Evolutionary conservation across 35 echinoderm and acorn worm genomes (phyloP), one percentile per base, ranked within the genome.

Genomic region (Diadema setosum): DNA sequence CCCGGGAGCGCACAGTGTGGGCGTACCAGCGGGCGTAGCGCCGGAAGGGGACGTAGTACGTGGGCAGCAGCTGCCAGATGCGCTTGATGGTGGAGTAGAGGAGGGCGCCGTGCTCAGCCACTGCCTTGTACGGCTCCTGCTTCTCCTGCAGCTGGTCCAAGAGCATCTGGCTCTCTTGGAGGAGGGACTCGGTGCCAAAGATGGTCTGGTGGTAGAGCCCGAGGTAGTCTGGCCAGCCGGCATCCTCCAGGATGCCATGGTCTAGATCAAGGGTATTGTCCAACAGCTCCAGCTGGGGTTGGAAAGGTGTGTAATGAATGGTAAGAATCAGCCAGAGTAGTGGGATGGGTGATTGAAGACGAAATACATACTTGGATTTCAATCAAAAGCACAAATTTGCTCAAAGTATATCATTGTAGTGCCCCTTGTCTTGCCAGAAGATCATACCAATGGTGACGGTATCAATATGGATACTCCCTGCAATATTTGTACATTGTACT

Each of bases 81-180:
- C 75, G 49, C 21, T 92, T 87, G 46, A 99, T 84, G 84, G 90
- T 88, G 11, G 35, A 34, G 75, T 90, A 99, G 1, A 99, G 86
- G 42, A 95, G 86, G 20, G 96, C 84, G 7, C 92, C 96, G 27
- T 95, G 96, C 21, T 92, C 50, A 32, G 96, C 93, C 0, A 99
- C 96, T 4, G 85, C 45, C 5, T 82, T 3, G 63, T 94, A 99
- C 3, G 82, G 86, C 3, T 44, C 81, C 44, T 80, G 90, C 70
- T 90, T 94, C 12, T 75, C 84, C 2, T 81, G 82, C n/a, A 95
- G 84, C 45, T 99, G 96, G 9, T 89, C 39, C 9, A 74, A 42
- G 43, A 95, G 46, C 11, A 56, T 81, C 6, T 82, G 82, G 25
- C 88, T 99, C 40, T 99, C 92, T 9, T 91, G 85, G 1, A 95